Percentiles rank a stretch among this genome's conserved stretches.
phyloP scores from a whole-genome alignment of 2,113 vertebrate genomes.

The Myodes glareolus region DNA sequence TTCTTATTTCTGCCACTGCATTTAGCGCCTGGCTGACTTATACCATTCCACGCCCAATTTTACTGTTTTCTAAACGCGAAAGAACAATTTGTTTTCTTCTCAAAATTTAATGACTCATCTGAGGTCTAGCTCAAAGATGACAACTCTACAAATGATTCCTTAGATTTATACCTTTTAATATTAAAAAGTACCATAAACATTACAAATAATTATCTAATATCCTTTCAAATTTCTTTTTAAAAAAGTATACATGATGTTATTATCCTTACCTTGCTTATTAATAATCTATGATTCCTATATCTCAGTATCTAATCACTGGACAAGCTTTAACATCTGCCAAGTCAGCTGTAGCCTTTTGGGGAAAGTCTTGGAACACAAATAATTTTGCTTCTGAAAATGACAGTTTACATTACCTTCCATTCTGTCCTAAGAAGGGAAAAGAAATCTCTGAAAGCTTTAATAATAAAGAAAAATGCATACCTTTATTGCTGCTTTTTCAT shows the following conservation, averaged over 20 bases:
- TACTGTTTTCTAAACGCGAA: neutral
- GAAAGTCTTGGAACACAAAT: neutral
- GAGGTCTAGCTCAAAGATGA: neutral
- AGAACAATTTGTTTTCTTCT: neutral
- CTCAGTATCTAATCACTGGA: neutral
- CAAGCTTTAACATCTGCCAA: neutral
- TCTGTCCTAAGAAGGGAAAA: neutral
- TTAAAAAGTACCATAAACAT: neutral
- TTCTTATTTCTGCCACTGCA: neutral
- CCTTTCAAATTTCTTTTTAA: neutral
- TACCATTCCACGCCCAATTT: neutral
- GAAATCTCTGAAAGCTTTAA: neutral
- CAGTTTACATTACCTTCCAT: neutral
- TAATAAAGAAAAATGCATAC: constrained; percentile 82
- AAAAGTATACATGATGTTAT: neutral
- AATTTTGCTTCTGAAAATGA: constrained; percentile 12
- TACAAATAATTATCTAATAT: neutral
- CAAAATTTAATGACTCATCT: constrained; percentile 7
- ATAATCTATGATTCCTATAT: neutral
- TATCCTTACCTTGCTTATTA: neutral
- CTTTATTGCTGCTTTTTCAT: constrained; percentile 91
- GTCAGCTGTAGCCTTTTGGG: neutral
- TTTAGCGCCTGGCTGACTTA: neutral
- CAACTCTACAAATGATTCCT: neutral
- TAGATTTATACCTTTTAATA: neutral